Base-by-base conservation (phyloP, 2,888 invertebrate genomes). In the Erebia aethiops region DNA sequence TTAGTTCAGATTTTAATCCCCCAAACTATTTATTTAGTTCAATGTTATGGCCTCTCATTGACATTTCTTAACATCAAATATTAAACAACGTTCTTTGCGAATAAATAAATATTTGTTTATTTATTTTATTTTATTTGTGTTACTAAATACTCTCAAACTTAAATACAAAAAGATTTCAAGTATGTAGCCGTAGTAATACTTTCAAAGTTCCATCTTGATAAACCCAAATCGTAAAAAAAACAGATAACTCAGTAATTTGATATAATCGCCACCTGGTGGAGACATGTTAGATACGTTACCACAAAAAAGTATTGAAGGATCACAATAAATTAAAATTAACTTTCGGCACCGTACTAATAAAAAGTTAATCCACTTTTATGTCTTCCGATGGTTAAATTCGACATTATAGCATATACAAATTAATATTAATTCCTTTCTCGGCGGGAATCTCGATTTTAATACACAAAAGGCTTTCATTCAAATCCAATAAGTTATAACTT, bases 161-260 rank as follows among this genome's bases (percentile, higher is more conserved):
- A 16, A 16, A 7, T 41, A 49, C 4, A 26, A 26, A 63, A 54
- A 54, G 5, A 35, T 35, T 16, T 64, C n/a, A 41, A 64, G 16
- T 18, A 41, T 35, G 35, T 7, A 62, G 49, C 14, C 18, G 21
- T 61, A 16, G 43, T 43, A 61, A 61, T 67, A 67, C 52, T 46
- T 54, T 46, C 35, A 5, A 35, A 52, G 46, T 16, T 62, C 46
- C 26, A 67, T 56, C 66, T 54, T 57, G 18, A 69, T 72, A 49
- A 72, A 62, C 66, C 11, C 41, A 43, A 16, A 67, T 57, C 60
- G n/a, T 21, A 61, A 64, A 67, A 72, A 75, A 78, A 77, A 69
- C 51, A n/a, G n/a, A n/a, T n/a, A n/a, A n/a, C n/a, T n/a, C n/a
- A 16, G 86, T 87, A 87, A 88, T 88, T 85, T 82, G 83, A 89